Percentiles rank a stretch among this genome's conserved stretches.
Evolutionary conservation across 2,113 vertebrate genomes (phyloP).

Genomic region (Erythrocebus patas): DNA sequence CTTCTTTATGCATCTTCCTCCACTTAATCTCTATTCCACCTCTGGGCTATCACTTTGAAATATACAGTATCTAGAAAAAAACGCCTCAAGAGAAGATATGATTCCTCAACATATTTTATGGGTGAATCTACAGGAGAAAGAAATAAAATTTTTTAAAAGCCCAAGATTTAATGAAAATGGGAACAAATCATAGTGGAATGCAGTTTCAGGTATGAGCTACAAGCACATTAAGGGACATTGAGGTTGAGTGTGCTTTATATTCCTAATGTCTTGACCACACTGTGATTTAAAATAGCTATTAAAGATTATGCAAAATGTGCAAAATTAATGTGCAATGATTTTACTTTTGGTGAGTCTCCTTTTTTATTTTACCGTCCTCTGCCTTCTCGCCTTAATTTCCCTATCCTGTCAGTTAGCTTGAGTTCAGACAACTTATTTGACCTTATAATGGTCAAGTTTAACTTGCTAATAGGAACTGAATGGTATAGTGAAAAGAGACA

Average conservation of each 20-base stretch:
- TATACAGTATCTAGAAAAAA: constrained; percentile 40
- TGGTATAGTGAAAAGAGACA: not conserved
- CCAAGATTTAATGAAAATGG: constrained; percentile 73
- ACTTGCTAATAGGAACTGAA: not conserved
- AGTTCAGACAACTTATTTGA: not conserved
- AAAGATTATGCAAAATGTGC: constrained; percentile 64
- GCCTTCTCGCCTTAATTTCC: constrained; percentile 44
- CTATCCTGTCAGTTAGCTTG: not conserved
- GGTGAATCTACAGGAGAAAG: constrained; percentile 53
- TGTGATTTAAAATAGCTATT: constrained; percentile 68
- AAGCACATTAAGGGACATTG: constrained; percentile 9
- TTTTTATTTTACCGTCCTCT: not conserved
- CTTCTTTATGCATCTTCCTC: constrained; percentile 24
- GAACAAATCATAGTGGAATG: constrained; percentile 70
- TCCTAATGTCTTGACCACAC: not conserved
- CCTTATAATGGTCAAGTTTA: not conserved
- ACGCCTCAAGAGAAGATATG: constrained; percentile 60
- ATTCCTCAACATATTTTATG: constrained; percentile 75
- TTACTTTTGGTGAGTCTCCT: constrained; percentile 24
- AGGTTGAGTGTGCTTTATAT: constrained; percentile 50
- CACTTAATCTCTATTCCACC: constrained; percentile 59
- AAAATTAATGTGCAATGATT: constrained; percentile 66
- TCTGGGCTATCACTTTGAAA: constrained; percentile 69
- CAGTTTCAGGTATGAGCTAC: constrained; percentile 48
- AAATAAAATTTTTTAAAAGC: constrained; percentile 73